Percentiles rank a stretch among this genome's conserved stretches.
Evolutionary conservation across 2,797 vertebrate species (phyloP).

Genomic region (Discoglossus pictus): DNA sequence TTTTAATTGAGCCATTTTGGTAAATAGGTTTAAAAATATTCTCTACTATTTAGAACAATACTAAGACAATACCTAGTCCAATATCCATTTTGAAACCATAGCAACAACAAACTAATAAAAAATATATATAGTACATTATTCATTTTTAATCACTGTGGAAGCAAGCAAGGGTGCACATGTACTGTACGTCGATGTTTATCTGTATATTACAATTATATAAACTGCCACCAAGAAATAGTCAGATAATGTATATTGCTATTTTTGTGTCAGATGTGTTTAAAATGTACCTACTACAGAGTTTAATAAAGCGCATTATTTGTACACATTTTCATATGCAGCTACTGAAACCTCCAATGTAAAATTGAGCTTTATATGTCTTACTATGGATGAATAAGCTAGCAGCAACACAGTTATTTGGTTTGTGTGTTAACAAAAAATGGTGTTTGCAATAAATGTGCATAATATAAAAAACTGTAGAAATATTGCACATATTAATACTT

Average conservation of each 20-base stretch:
- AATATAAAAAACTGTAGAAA: constrained; percentile 66
- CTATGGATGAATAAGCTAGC: constrained; percentile 73
- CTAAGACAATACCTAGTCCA: too few species aligned
- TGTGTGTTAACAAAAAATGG: constrained; percentile 60
- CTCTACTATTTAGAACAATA: too few species aligned
- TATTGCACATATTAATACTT: constrained; percentile 67
- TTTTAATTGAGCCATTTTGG: too few species aligned
- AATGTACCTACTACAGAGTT: constrained; percentile 66
- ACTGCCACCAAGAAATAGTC: constrained; percentile 59
- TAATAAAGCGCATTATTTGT: constrained; percentile 62
- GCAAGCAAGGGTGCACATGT: constrained; percentile 48
- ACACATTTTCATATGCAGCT: constrained; percentile 70
- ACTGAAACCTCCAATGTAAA: constrained; percentile 70
- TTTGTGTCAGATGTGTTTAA: constrained; percentile 71
- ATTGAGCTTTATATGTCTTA: constrained; percentile 83
- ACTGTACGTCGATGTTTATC: constrained; percentile 47
- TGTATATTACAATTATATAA: constrained; percentile 60
- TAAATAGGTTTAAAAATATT: too few species aligned
- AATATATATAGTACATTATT: too few species aligned
- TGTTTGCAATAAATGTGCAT: constrained; percentile 72
- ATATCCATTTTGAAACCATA: too few species aligned
- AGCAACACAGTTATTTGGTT: constrained; percentile 73
- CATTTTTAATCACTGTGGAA: constrained; percentile 46
- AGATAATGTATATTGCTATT: constrained; percentile 67
- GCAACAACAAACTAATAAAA: too few species aligned